phyloP scores from a whole-genome alignment of 1,140 invertebrate species.

The Colletes gigas region DNA sequence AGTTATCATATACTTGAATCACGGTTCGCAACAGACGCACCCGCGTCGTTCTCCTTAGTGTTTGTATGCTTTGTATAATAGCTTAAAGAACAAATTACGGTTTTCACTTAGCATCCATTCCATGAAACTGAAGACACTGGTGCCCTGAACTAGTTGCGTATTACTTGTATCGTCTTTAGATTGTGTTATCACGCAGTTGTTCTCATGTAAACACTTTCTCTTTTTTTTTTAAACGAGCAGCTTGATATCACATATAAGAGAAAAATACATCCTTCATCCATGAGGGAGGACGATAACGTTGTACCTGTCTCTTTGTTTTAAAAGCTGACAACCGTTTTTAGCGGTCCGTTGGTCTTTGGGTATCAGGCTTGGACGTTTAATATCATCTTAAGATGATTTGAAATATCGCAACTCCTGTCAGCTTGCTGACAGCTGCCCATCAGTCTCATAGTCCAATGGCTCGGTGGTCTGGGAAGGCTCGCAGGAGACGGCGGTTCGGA shows the following conservation, averaged over 20 bases:
- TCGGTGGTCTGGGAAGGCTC: slow-evolving; percentile 83
- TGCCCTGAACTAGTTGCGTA: slow-evolving; percentile 36
- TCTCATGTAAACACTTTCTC: slow-evolving; percentile 35
- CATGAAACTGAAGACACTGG: slow-evolving; percentile 56
- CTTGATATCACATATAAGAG: slow-evolving; percentile 37
- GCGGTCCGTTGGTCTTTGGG: slow-evolving; percentile 41
- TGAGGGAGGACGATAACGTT: slow-evolving; percentile 32
- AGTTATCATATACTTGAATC: slow-evolving; percentile 62
- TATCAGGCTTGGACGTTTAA: slow-evolving; percentile 83
- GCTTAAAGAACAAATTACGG: slow-evolving; percentile 48
- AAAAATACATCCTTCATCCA: slow-evolving; percentile 39
- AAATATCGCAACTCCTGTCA: slow-evolving; percentile 71
- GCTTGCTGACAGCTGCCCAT: slow-evolving; percentile 68
- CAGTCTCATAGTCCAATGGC: slow-evolving; percentile 79
- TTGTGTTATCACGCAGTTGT: slow-evolving; percentile 45
- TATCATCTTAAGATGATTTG: slow-evolving; percentile 82
- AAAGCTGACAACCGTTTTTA: slow-evolving; percentile 38
- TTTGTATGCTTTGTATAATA: slow-evolving; percentile 53
- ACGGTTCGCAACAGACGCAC: slow-evolving; percentile 52
- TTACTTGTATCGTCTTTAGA: slow-evolving; percentile 33
- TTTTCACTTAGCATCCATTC: slow-evolving; percentile 23
- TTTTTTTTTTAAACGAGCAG: slow-evolving; percentile 38
- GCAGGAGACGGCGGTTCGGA: slow-evolving; percentile 84
- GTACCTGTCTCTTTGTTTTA: slow-evolving; percentile 44
- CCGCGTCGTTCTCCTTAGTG: slow-evolving; percentile 45